These are phyloP conservation scores for Cynopterus sphinx DNA, from an alignment of 2,797 vertebrate genomes.

Conservation along the genomic window DNA sequence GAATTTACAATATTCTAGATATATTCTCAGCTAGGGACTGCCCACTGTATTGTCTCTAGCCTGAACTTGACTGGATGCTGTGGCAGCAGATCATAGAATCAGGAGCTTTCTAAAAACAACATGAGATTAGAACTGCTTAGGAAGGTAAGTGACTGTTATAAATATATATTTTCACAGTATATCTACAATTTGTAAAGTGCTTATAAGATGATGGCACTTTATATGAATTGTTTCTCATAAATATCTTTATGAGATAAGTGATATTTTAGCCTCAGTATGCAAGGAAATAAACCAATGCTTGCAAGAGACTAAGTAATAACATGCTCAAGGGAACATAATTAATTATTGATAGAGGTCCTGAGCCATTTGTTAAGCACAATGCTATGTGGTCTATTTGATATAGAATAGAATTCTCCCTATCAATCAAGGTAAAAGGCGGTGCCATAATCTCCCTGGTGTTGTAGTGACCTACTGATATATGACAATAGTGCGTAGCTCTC, in stretches of 20 bases:
- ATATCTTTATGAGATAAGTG: conserved; percentile 27
- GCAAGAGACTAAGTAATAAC: conserved; percentile 45
- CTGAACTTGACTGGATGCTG: background rate
- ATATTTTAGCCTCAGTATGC: conserved; percentile 14
- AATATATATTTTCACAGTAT: background rate
- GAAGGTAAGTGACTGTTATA: background rate
- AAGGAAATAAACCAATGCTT: background rate
- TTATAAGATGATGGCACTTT: background rate
- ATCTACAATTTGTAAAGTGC: background rate
- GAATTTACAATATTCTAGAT: background rate
- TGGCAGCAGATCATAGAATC: background rate
- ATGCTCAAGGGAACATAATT: conserved; percentile 27
- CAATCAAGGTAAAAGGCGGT: conserved; percentile 25
- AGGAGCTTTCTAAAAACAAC: background rate
- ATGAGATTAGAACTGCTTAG: background rate
- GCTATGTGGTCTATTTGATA: background rate
- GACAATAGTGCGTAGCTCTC: background rate
- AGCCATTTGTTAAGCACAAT: conserved; percentile 40
- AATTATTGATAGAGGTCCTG: conserved; percentile 43
- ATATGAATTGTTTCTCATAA: conserved; percentile 12
- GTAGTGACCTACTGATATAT: background rate
- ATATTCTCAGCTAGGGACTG: background rate
- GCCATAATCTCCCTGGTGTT: background rate
- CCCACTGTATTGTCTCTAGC: background rate
- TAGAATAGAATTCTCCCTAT: conserved; percentile 7